Evolutionary conservation across 2,113 vertebrate species (phyloP), one percentile per base, ranked within the genome.

Genomic region (Erythrolamprus reginae): DNA sequence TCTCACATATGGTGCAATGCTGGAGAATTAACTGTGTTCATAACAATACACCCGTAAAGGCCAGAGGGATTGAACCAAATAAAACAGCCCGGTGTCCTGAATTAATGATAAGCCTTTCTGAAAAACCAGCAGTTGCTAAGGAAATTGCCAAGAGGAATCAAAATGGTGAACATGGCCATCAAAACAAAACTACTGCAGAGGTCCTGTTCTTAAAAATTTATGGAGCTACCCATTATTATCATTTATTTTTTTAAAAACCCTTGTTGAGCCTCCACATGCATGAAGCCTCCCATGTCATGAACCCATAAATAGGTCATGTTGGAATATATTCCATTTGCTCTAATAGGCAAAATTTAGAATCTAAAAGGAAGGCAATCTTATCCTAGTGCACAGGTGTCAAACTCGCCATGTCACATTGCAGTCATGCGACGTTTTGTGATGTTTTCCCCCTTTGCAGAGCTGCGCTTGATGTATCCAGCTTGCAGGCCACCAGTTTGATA

Each of bases 41-140:
- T 65, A n/a, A 55, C 50, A 89, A 26, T 21, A n/a, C 5, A 4
- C 53, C 88, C n/a, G 1, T 23, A n/a, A 24, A 42, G 23, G 70
- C 28, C 84, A 2, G 19, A n/a, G 56, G n/a, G 13, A 50, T 70
- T 28, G 15, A 77, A 83, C 7, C 10, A 55, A 52, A 86, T 21
- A 42, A 90, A 53, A 28, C 65, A 61, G 84, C 82, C 65, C 55
- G 10, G 26, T 61, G 51, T 10, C 10, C 83, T 92, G 92, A 94
- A 94, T 94, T 90, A 95, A 93, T 92, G 87, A 95, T 91, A 90
- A 94, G 91, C 52, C 24, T 93, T 94, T 87, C 93, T 88, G 88
- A 77, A 83, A 87, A 55, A 15, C 10, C 56, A 65, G 23, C 86
- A 87, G 86, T 93, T 92, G 89, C 88, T 91, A 90, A 45, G 91